Conservation (phyloP, 2,797 vertebrate species). For the Microtus californicus region DNA sequence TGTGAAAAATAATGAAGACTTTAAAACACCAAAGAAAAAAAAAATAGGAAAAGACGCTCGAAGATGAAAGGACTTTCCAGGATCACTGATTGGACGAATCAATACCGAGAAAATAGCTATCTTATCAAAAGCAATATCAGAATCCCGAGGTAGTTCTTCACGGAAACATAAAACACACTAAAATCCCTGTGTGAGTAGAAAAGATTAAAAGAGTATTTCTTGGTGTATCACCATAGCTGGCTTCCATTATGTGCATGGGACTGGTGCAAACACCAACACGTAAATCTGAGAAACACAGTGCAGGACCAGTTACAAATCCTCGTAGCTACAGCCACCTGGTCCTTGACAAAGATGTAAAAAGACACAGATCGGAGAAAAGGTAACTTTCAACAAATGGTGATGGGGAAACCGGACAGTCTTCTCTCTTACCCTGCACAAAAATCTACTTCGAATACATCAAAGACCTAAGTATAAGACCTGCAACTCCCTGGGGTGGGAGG, state of each 20-base stretch:
- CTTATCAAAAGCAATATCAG: not conserved
- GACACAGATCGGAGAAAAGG: not conserved
- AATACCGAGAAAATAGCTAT: not conserved
- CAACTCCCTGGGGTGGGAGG: too few relatives aligned
- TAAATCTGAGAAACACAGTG: not conserved
- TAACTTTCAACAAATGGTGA: not conserved
- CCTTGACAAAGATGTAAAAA: not conserved
- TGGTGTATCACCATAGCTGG: too few relatives aligned
- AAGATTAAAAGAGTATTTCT: not conserved
- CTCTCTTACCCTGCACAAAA: not conserved
- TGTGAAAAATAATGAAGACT: not conserved
- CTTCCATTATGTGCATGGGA: not conserved
- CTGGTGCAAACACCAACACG: not conserved
- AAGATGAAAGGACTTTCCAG: not conserved
- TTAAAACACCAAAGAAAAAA: not conserved
- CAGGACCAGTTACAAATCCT: not conserved
- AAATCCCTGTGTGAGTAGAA: not conserved
- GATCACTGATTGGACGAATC: not conserved
- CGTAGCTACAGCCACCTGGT: not conserved
- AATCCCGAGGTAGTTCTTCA: not conserved
- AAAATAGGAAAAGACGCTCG: not conserved
- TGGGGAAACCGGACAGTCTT: not conserved
- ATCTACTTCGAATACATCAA: not conserved
- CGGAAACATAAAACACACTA: not conserved
- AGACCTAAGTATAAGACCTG: not conserved